Evolutionary conservation across 2,888 invertebrate genomes (phyloP).

Genomic region (Drosophila nr. fundita): DNA sequence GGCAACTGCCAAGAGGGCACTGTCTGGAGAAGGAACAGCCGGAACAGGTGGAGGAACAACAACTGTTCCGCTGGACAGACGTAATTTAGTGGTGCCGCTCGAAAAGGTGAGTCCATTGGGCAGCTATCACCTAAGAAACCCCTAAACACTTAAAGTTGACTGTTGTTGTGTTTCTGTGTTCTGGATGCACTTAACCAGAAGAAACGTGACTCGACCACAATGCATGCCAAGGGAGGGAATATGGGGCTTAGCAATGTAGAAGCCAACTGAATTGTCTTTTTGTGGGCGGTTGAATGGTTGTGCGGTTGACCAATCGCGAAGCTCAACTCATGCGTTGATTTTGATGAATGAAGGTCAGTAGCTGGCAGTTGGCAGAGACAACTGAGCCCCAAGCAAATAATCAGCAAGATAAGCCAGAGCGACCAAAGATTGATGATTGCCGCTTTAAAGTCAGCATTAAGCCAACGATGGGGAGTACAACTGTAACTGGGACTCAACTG

Average conservation of each 20-base stretch:
- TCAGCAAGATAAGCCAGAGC: slow-evolving; percentile 29
- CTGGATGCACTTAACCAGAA: slow-evolving; percentile 67
- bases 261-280: slow-evolving; percentile 57
- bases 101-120: slow-evolving; percentile 86
- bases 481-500: not conserved
- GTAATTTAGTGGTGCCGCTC: slow-evolving; percentile 88
- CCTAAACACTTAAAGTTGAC: slow-evolving; percentile 59
- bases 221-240: slow-evolving; percentile 22
- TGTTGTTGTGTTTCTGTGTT: slow-evolving; percentile 35
- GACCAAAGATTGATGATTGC: slow-evolving; percentile 53
- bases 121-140: slow-evolving; percentile 6
- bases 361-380: slow-evolving; percentile 14
- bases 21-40: slow-evolving; percentile 34
- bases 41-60: slow-evolving; percentile 70
- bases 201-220: slow-evolving; percentile 66
- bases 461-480: not conserved
- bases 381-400: slow-evolving; percentile 26
- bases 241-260: slow-evolving; percentile 30
- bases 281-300: slow-evolving; percentile 9
- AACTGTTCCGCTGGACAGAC: slow-evolving; percentile 75
- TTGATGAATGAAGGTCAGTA: slow-evolving; percentile 71
- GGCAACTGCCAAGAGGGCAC: slow-evolving; percentile 41
- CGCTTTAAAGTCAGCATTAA: slow-evolving; percentile 10
- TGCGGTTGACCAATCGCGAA: slow-evolving; percentile 35
- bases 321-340: slow-evolving; percentile 41